Conservation (phyloP, 1,140 invertebrate species). For the Venustaconcha ellipsiformis region DNA sequence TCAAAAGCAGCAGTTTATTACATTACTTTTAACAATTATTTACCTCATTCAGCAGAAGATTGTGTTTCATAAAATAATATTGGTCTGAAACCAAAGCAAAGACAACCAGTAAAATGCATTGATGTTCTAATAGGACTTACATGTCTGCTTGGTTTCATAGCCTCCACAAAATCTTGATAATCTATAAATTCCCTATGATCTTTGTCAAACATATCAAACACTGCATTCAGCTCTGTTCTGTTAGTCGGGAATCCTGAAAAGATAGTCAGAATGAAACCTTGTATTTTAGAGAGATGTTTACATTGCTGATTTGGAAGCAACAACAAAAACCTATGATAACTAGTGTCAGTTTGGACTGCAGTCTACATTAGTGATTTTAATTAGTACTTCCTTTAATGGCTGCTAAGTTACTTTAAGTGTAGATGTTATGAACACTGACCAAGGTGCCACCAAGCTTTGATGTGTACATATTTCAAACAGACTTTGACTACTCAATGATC, state of each 20-base stretch:
- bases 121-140: slow-evolving; percentile 32
- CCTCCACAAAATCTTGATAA: slow-evolving; percentile 99
- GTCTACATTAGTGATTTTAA: neutral
- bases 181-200: slow-evolving; percentile 94
- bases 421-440: too few relatives aligned
- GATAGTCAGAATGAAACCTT: slow-evolving; percentile 7
- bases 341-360: neutral
- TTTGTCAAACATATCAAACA: slow-evolving; percentile 97
- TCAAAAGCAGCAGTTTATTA: neutral
- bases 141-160: slow-evolving; percentile 82
- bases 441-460: too few relatives aligned
- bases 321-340: neutral
- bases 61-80: neutral
- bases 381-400: neutral
- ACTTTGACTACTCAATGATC: too few relatives aligned
- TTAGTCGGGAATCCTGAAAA: slow-evolving; percentile 94
- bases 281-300: neutral
- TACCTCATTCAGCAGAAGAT: neutral
- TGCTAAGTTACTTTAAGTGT: too few relatives aligned
- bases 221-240: slow-evolving; percentile 96
- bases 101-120: neutral
- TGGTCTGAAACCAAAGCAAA: neutral
- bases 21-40: neutral
- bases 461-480: too few relatives aligned
- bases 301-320: neutral